Evolutionary conservation across 2,797 vertebrate species (phyloP).

Genomic region (Manis crassicaudata): DNA sequence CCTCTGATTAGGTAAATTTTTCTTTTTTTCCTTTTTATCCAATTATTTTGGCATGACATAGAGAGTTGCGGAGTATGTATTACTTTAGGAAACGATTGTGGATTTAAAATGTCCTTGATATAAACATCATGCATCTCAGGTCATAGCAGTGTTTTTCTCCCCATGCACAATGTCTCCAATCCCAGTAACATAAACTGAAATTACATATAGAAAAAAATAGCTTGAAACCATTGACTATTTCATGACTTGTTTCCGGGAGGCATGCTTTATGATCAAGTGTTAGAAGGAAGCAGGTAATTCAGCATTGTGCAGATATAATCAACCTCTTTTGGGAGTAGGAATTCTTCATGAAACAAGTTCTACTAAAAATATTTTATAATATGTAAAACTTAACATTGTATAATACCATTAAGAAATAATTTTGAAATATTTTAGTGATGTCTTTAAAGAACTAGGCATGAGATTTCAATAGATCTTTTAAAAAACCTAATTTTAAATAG

Average conservation of each 20-base stretch:
- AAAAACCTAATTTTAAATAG: not conserved
- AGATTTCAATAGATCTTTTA: not conserved
- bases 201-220: not conserved
- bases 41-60: not conserved
- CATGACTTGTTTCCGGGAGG: not conserved
- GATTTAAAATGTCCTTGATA: not conserved
- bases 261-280: not conserved
- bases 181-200: not conserved
- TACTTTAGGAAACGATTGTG: not conserved
- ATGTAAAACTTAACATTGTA: not conserved
- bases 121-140: not conserved
- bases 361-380: not conserved
- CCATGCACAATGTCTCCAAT: not conserved
- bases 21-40: not conserved
- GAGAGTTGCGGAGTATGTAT: not conserved
- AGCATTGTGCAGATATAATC: not conserved
- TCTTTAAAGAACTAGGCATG: not conserved
- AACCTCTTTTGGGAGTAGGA: not conserved
- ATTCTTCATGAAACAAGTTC: not conserved
- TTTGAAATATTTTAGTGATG: not conserved
- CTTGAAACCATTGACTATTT: not conserved
- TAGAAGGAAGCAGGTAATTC: not conserved
- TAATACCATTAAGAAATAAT: not conserved
- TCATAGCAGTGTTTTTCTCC: not conserved
- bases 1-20: not conserved